phyloP scores from a whole-genome alignment of 2,113 vertebrate species.

The Gopherus evgoodei region DNA sequence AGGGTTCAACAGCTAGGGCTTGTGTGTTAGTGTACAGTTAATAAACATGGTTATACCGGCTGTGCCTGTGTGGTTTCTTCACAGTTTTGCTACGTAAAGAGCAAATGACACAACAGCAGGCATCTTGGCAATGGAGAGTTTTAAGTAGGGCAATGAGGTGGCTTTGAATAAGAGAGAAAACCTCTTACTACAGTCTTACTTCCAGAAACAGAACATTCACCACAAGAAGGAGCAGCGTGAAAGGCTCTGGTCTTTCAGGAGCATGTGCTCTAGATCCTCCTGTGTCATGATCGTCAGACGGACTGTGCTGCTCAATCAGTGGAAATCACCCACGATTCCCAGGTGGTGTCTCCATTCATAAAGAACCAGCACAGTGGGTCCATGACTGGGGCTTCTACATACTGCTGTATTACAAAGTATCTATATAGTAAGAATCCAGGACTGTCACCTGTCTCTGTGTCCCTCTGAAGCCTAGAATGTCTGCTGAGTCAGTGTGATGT shows the following conservation, averaged over 20 bases:
- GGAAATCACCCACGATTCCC: neutral
- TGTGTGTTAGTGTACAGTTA: neutral
- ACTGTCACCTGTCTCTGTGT: neutral
- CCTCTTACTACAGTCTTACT: neutral
- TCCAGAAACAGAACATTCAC: neutral
- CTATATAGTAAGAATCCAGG: neutral
- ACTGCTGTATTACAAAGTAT: neutral
- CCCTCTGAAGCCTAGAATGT: neutral
- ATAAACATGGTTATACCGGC: neutral
- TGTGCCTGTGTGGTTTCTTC: neutral
- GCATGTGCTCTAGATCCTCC: neutral
- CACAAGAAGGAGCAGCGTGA: neutral
- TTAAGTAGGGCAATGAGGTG: neutral
- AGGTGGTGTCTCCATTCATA: neutral
- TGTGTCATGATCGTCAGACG: neutral
- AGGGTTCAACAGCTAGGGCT: neutral
- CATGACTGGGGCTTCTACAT: neutral
- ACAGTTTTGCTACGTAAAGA: neutral
- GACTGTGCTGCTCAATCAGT: neutral
- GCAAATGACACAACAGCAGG: neutral
- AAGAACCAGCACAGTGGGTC: neutral
- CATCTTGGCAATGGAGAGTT: neutral
- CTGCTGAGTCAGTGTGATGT: neutral
- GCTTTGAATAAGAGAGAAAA: neutral
- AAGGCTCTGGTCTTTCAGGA: neutral